These are phyloP conservation scores for Gerris buenoi DNA, from an alignment of 1,140 invertebrate genomes.

Conservation along the genomic window DNA sequence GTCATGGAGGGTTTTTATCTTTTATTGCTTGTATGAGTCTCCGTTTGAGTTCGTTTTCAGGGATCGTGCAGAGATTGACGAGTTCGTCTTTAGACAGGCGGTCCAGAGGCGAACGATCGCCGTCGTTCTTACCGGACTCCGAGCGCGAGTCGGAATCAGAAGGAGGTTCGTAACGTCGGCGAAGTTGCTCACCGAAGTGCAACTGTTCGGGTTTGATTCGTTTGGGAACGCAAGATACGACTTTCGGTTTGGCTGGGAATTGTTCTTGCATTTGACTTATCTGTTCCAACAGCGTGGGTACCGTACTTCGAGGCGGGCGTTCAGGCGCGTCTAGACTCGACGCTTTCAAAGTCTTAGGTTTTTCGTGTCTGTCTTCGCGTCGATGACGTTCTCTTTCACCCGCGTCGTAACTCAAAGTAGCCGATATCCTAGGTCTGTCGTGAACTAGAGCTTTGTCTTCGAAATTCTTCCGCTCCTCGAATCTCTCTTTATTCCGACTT, in stretches of 20 bases:
- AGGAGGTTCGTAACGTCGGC: not conserved
- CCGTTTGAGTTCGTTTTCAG: constrained; percentile 20
- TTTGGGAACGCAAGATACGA: constrained; percentile 18
- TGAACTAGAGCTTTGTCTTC: not conserved
- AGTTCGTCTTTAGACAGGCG: constrained; percentile 18
- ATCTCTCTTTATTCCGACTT: too few relatives aligned
- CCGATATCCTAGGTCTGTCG: not conserved
- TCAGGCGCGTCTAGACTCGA: not conserved
- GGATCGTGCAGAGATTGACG: constrained; percentile 14
- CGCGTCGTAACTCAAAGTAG: not conserved
- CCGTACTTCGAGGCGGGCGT: constrained; percentile 7
- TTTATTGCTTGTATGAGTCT: constrained; percentile 18
- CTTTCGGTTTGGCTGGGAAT: constrained; percentile 18
- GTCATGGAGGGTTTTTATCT: constrained; percentile 21
- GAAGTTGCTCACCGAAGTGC: constrained; percentile 1
- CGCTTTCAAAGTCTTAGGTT: not conserved
- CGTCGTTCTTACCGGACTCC: constrained; percentile 5
- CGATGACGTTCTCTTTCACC: not conserved
- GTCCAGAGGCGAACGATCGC: constrained; percentile 10
- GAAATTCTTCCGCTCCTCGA: too few relatives aligned
- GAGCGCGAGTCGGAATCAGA: constrained; percentile 2
- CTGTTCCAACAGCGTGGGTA: constrained; percentile 15
- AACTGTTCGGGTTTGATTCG: not conserved
- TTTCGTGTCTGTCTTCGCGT: not conserved
- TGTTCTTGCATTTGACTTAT: constrained; percentile 15